Base-by-base conservation (phyloP, 2,888 invertebrate genomes). In the Papilio gigon region DNA sequence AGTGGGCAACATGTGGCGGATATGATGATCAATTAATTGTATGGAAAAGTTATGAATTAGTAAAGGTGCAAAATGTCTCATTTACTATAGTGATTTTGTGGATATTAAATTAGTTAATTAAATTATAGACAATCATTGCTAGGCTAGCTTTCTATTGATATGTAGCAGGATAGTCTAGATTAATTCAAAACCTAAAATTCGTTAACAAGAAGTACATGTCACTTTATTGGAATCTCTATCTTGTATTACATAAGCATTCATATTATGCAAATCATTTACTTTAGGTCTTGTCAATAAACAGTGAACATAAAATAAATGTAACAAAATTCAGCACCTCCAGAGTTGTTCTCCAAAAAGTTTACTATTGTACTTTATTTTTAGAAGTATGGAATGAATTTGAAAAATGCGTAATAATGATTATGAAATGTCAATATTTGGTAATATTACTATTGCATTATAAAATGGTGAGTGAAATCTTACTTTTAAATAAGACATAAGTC, bases 321-420 rank as follows among this genome's bases (percentile, higher is more conserved):
- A 59, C 33, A 44, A 59, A 65, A 14, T 44, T 14, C 58, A 65
- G 65, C 65, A 65, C 65, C 65, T 58, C n/a, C 44, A 35, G 42
- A 35, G n/a, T 47, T 17, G 20, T 61, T 61, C 27, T 53, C 14
- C 53, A 50, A 25, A 27, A 42, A 4, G 20, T 14, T 22, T 33
- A 1, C 30, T 4, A 62, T 62, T 35, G 60, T 61, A 67, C 53
- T 61, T 67, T 14, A 50, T 50, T 1, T 20, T 44, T 20, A n/a
- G 1, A 27, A 27, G 27, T 53, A n/a, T 35, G 6, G 1, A 4
- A 27, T 25, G 11, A 12, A 50, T 1, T 50, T 50, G 2, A 25
- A 14, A 14, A 14, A 25, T 22, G 14, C 22, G 5, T 25, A 12
- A 12, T 14, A 25, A 22, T 44, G 9, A 20, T 20, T 2, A 22